Evolutionary conservation across 2,797 vertebrate species (phyloP).

Genomic region (Harpagifer antarcticus): DNA sequence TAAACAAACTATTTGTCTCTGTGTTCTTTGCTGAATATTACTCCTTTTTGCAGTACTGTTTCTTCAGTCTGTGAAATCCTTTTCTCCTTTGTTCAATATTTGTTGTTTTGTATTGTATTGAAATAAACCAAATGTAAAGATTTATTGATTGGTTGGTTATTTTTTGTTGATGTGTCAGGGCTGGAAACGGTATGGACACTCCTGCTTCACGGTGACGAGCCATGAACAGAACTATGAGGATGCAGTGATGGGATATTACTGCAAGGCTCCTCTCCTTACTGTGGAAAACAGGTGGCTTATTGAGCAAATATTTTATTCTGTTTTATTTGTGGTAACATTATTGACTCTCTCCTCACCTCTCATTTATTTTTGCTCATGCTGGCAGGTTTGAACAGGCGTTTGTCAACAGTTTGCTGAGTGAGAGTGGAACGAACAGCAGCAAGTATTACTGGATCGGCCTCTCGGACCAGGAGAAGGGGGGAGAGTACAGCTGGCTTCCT

Average conservation of each 20-base stretch:
- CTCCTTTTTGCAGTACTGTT: not conserved
- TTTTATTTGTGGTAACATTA: not conserved
- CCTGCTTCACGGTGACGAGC: constrained; percentile 91
- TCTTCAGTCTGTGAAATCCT: not conserved
- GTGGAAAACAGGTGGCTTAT: constrained; percentile 88
- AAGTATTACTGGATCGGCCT: constrained; percentile 92
- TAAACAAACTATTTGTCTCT: not conserved
- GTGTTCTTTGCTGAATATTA: not conserved
- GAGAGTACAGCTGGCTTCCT: constrained; percentile 90
- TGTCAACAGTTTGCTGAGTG: constrained; percentile 90
- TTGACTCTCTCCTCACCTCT: not conserved
- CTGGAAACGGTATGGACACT: constrained; percentile 91
- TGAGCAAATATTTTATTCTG: not conserved
- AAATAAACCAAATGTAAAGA: not conserved
- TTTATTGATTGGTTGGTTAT: not conserved
- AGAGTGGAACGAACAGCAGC: constrained; percentile 75
- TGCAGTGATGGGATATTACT: constrained; percentile 90
- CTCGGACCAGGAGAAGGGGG: constrained; percentile 82
- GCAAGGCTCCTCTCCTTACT: constrained; percentile 89
- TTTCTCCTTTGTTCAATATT: not conserved
- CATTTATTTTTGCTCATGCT: not conserved
- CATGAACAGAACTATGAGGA: constrained; percentile 89
- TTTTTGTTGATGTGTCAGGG: constrained; percentile 80
- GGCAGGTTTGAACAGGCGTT: constrained; percentile 96
- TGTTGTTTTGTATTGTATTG: not conserved